Evolutionary conservation across 2,113 vertebrate genomes (phyloP).

Genomic region (Platanista minor): DNA sequence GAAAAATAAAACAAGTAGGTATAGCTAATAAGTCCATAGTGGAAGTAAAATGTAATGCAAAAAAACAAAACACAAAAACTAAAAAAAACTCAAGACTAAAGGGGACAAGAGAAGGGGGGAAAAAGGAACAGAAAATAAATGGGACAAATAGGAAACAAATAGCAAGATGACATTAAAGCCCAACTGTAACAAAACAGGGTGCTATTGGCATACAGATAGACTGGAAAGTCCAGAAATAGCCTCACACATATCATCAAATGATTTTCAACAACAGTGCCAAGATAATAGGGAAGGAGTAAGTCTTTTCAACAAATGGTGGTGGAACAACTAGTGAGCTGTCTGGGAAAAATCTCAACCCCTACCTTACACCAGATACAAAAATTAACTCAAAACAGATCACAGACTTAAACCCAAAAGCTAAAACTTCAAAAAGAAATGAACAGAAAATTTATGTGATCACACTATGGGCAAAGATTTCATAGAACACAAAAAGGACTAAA

Average conservation of each 20-base stretch:
- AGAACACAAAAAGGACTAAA: neutral
- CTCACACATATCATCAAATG: neutral
- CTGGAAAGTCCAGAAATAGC: slow-evolving; percentile 23
- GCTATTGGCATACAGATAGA: neutral
- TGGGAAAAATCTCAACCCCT: neutral
- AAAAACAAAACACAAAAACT: neutral
- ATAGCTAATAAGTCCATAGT: neutral
- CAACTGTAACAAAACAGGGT: neutral
- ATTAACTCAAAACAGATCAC: neutral
- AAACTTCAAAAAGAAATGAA: neutral
- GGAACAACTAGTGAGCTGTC: neutral
- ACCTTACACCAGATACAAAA: slow-evolving; percentile 3
- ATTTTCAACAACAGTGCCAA: slow-evolving; percentile 5
- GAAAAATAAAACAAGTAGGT: neutral
- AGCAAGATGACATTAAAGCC: neutral
- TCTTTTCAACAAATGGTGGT: neutral
- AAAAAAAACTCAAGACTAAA: neutral
- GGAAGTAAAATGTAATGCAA: neutral
- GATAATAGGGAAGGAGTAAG: neutral
- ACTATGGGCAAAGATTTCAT: neutral
- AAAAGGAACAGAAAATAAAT: neutral
- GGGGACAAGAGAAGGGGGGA: neutral
- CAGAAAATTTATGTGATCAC: neutral
- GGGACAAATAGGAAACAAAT: neutral
- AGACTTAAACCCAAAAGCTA: neutral